A percentile compares a stretch with the other conserved stretches of the same genome.
Evolutionary conservation across 1,140 invertebrate species (phyloP).

Genomic region (Copidosoma floridanum): DNA sequence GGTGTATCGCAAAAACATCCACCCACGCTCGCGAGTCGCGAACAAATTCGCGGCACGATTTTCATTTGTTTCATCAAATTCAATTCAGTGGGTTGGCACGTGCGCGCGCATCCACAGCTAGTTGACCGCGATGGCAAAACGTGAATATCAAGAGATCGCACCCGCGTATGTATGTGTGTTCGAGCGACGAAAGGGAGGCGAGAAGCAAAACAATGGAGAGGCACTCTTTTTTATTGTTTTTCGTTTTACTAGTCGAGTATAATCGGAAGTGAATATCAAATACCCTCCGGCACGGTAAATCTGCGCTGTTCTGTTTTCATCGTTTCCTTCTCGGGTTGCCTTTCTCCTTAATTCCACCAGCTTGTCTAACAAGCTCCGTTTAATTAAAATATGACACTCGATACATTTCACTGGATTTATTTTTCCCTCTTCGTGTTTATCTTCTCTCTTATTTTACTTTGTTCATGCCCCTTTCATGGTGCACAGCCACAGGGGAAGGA

Average conservation of each 20-base stretch:
- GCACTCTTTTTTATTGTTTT: too few species aligned
- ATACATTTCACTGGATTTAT: neutral
- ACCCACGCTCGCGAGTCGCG: neutral
- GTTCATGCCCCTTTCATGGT: neutral
- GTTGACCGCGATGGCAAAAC: neutral
- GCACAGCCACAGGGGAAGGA: neutral
- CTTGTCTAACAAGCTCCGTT: neutral
- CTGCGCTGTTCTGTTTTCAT: too few species aligned
- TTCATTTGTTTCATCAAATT: conserved; percentile 21
- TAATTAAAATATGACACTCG: neutral
- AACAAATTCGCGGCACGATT: conserved; percentile 7
- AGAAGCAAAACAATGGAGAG: neutral
- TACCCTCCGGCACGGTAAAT: too few species aligned
- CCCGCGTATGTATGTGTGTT: too few species aligned
- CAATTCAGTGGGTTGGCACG: conserved; percentile 6
- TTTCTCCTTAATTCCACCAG: neutral
- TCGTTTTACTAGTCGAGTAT: too few species aligned
- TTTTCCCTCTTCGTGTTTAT: neutral
- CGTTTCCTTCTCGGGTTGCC: neutral
- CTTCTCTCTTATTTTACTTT: neutral
- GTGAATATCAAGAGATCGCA: conserved; percentile 13
- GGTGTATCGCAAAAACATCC: too few species aligned
- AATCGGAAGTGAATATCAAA: too few species aligned
- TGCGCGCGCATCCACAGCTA: neutral
- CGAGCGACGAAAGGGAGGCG: too few species aligned